These are phyloP conservation scores for Pantherophis guttatus DNA, from an alignment of 2,113 vertebrate genomes.

Conservation along the genomic window DNA sequence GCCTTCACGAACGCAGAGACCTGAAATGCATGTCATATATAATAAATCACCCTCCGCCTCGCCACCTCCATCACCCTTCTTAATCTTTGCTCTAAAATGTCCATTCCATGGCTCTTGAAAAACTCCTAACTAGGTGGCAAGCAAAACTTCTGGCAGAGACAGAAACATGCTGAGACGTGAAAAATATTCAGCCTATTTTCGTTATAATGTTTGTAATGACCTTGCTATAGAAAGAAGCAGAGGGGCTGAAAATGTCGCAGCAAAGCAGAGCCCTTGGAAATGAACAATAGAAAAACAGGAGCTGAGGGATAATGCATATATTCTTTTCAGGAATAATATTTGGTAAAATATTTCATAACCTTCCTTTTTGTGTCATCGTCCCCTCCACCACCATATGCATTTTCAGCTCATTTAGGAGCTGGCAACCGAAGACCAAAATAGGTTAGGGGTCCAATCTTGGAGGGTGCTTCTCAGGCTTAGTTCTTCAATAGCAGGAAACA, in stretches of 20 bases:
- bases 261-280: not conserved
- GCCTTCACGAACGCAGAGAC: constrained; percentile 57
- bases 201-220: not conserved
- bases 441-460: not conserved
- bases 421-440: not conserved
- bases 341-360: not conserved
- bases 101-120: constrained; percentile 28
- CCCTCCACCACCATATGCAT: not conserved
- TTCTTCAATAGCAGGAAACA: not conserved
- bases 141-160: not conserved
- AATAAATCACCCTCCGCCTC: constrained; percentile 54
- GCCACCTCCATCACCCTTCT: constrained; percentile 27
- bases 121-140: not conserved
- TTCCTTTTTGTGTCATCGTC: not conserved
- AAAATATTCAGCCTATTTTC: not conserved
- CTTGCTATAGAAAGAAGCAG: not conserved
- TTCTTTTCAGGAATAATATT: not conserved
- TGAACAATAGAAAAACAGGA: not conserved
- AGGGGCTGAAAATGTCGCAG: not conserved
- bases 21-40: constrained; percentile 42
- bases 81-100: constrained; percentile 34
- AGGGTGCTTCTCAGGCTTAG: not conserved
- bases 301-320: not conserved
- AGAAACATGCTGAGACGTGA: constrained; percentile 8
- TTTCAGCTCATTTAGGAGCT: not conserved